Base-by-base conservation (phyloP, 2,888 invertebrate species). In the Hoplodrina blanda region DNA sequence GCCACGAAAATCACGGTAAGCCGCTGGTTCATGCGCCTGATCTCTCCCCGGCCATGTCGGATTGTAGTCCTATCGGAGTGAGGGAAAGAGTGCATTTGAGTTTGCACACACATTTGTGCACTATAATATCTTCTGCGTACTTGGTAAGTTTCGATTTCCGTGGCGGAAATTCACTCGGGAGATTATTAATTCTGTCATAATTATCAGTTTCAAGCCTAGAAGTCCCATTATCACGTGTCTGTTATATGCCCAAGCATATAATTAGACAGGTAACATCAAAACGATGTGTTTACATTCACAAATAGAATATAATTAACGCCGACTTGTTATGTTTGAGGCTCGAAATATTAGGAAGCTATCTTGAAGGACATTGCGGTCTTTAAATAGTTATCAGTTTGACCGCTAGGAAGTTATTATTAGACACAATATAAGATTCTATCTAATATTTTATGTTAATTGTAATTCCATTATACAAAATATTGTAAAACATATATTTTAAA, bases 261-360 rank as follows among this genome's bases (percentile, higher is more conserved):
- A 77, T 78, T 70, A 80, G 62, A 63, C 20, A 67, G 55, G 55
- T 73, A 80, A 46, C 50, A 61, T 64, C 54, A 55, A 66, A 25
- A 44, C 62, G 46, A 10, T 17, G 15, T 73, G 83, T 82, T 69
- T 70, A 82, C 70, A 53, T 72, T 61, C 25, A n/a, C 56, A 59
- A 67, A 84, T 64, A 78, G 69, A 80, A 75, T 64, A 55, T 55
- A 70, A 82, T 84, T 84, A 83, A 66, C 80, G 44, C 30, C 4
- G n/a, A 50, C 62, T 62, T 20, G 69, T 74, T 73, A 66, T 11
- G 55, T 59, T 46, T 37, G 63, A 66, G 41, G 49, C 44, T 52
- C 37, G 30, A 80, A 59, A 63, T 66, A 70, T 62, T 63, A 79
- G 81, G 82, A 78, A 79, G 78, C 50, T 4, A 44, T 46, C 37